phyloP scores from a whole-genome alignment of 2,888 invertebrate species.

The Drosophila longiperda region DNA sequence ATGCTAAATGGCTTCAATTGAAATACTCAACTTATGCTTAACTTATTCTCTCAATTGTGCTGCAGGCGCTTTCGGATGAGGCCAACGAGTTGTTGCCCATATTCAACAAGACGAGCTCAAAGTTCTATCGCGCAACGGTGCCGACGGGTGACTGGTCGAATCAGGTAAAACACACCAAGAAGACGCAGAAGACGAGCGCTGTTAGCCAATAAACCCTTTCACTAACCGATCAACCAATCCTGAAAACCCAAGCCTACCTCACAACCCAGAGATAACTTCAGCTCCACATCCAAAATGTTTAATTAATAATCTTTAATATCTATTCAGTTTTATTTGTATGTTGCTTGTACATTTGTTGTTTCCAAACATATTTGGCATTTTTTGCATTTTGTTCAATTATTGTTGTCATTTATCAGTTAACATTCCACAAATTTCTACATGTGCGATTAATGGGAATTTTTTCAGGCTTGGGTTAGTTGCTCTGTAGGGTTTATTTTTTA shows the following conservation, averaged over 20 bases:
- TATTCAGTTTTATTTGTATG: conserved; percentile 8
- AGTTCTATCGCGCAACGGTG: conserved; percentile 93
- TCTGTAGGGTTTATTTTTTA: neutral
- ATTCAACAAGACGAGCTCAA: conserved; percentile 97
- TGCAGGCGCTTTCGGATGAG: conserved; percentile 96
- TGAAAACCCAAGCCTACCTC: conserved; percentile 4
- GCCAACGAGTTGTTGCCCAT: conserved; percentile 98
- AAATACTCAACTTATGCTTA: neutral
- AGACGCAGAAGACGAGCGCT: conserved; percentile 78
- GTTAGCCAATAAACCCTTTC: conserved; percentile 59
- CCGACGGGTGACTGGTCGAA: conserved; percentile 96
- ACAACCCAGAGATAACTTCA: conserved; percentile 3
- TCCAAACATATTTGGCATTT: neutral
- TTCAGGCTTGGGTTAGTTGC: conserved; percentile 1
- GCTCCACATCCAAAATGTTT: conserved; percentile 33
- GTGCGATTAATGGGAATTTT: neutral
- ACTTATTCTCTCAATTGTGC: neutral
- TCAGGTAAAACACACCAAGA: conserved; percentile 86
- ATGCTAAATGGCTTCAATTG: neutral
- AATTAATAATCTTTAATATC: conserved; percentile 7
- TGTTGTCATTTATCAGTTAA: conserved; percentile 66
- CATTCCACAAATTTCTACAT: conserved; percentile 59
- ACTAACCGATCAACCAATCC: conserved; percentile 32
- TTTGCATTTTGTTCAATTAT: conserved; percentile 16
- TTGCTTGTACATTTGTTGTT: conserved; percentile 27